Evolutionary conservation across 2,888 invertebrate genomes (phyloP), one percentile per base, ranked within the genome.

Genomic region (Sclerodermus sp.): DNA sequence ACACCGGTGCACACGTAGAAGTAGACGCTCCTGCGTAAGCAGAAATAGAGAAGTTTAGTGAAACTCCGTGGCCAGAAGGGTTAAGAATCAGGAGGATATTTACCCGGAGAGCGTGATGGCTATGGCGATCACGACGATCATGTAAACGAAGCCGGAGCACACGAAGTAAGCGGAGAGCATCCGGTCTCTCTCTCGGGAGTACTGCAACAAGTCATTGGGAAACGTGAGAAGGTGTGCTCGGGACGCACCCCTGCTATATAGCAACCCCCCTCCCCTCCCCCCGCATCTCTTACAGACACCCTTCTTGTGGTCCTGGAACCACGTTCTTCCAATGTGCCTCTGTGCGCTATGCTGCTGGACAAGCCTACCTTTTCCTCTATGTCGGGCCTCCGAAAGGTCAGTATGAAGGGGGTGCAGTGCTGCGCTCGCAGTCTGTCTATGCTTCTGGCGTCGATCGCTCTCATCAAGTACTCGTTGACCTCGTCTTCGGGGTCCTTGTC

Each of bases 391-490:
- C 90, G 87, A 82, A 97, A 97, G 55, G 89, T 90, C 51, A 97
- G 85, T 18, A 93, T 83, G 74, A 94, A 83, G 0, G 89, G 87
- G 47, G 87, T 86, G 77, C 96, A 96, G 77, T 97, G 94, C 73
- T 96, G 93, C 1, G 89, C 84, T 47, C 93, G 83, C 46, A 96
- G 83, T 45, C 90, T 86, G 80, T 96, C 95, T 49, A 95, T 93
- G 74, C 93, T 93, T 46, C 96, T 84, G 1, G 96, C 96, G 78
- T 96, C 96, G 59, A 97, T 97, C 12, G 96, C 96, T 60, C 93
- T 88, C 85, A 93, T 92, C 62, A 98, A 82, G 79, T 97, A 97
- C 67, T 97, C 97, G 75, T 97, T 96, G 16, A 96, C 94, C 79
- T 96, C 96, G 64, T 94, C 94, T 66, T 94, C 93, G 0, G 92